phyloP scores from a whole-genome alignment of 2,797 vertebrate genomes.

The Hozukius guyotensis region DNA sequence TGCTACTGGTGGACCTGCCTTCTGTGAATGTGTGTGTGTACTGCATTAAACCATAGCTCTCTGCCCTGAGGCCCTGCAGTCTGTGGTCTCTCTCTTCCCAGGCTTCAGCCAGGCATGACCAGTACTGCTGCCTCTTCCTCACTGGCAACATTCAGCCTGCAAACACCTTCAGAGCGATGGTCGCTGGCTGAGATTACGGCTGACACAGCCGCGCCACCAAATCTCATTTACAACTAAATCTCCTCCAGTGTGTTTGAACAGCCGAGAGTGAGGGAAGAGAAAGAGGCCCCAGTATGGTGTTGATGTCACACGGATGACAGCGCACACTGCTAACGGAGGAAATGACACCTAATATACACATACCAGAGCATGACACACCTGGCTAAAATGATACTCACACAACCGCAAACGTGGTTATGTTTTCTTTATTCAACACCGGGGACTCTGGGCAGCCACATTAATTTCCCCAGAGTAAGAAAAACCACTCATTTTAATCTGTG shows the following conservation, averaged over 20 bases:
- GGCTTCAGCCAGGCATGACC: conserved; percentile 16
- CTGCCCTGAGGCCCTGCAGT: conserved; percentile 25
- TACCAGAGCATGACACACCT: not conserved
- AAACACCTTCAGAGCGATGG: not conserved
- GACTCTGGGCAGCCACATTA: conserved; percentile 1
- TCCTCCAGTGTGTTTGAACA: conserved; percentile 32
- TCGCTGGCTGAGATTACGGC: conserved; percentile 11
- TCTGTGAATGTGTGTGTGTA: not conserved
- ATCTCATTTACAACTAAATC: conserved; percentile 43
- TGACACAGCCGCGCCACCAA: not conserved
- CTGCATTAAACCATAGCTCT: conserved; percentile 6
- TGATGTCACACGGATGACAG: conserved; percentile 51
- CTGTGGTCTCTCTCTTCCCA: conserved; percentile 11
- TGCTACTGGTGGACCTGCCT: conserved; percentile 48
- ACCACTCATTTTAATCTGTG: not conserved
- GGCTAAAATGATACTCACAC: not conserved
- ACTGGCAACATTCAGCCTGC: not conserved
- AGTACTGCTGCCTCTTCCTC: not conserved
- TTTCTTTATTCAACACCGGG: conserved; percentile 23
- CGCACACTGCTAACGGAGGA: conserved; percentile 31
- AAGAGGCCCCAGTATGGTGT: conserved; percentile 18
- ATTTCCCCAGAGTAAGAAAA: conserved; percentile 32
- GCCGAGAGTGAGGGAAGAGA: not conserved
- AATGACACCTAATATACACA: conserved; percentile 16
- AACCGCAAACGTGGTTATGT: conserved; percentile 10